phyloP scores from a whole-genome alignment of 2,113 vertebrate species.

The Gobiocypris rarus region DNA sequence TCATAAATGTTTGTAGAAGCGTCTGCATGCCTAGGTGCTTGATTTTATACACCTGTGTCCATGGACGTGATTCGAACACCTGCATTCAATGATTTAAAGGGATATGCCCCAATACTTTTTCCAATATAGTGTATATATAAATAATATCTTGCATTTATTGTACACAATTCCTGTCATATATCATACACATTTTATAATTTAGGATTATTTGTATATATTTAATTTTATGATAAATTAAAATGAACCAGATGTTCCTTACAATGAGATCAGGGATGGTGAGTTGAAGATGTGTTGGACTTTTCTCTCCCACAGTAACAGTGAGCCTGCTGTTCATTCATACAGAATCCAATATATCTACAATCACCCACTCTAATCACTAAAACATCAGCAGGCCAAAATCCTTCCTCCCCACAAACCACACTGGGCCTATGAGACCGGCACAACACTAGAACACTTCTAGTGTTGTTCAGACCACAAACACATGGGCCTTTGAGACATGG shows the following conservation, averaged over 20 bases:
- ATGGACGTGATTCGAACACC: too few relatives aligned
- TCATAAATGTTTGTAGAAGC: too few relatives aligned
- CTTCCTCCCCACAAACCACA: constrained; percentile 44
- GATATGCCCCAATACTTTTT: too few relatives aligned
- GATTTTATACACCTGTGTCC: too few relatives aligned
- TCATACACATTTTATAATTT: too few relatives aligned
- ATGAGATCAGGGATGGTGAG: neutral
- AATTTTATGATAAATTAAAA: neutral
- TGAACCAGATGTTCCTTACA: too few relatives aligned
- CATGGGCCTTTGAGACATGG: neutral
- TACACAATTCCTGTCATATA: too few relatives aligned
- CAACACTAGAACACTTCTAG: constrained; percentile 30
- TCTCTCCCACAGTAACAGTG: constrained; percentile 30
- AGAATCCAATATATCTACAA: constrained; percentile 27
- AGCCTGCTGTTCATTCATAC: constrained; percentile 77
- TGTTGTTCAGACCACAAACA: neutral
- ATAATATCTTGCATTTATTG: too few relatives aligned
- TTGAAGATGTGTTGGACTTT: neutral
- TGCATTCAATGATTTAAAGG: too few relatives aligned
- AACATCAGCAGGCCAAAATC: constrained; percentile 32
- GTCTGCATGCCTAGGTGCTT: too few relatives aligned
- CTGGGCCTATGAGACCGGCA: neutral
- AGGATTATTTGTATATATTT: neutral
- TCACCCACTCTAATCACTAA: constrained; percentile 42
- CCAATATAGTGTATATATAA: too few relatives aligned